Base-by-base conservation (phyloP, 2,113 vertebrate genomes). In the Spea multiplicata region DNA sequence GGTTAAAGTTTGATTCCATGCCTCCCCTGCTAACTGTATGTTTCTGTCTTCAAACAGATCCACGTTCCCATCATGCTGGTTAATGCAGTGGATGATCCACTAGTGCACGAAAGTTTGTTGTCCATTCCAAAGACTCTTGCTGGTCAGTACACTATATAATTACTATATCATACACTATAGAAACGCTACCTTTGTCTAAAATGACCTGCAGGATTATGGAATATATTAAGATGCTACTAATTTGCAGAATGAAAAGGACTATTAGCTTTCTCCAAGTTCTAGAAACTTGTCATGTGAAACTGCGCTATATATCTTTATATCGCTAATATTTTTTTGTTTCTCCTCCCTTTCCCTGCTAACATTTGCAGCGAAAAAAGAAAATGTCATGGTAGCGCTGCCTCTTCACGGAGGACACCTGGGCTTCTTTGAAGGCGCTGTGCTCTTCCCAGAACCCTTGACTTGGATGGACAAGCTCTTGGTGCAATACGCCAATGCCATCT, bases 401-500 rank as follows among this genome's bases (percentile, higher is more conserved):
- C 90, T 98, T 50, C 97, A 99, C 0, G 97, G 97, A 49, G 97
- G 97, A 52, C 97, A 99, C 88, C 89, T 99, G 86, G 97, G 97
- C 83, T 99, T 99, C 91, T 99, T 99, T n/a, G 96, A 99, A 86
- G 97, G 97, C 0, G 95, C 97, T 0, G 96, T 99, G 73, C 95
- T 99, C 2, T 95, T 99, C 82, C 97, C 97, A 0, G 93, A 99
- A 73, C 97, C 97, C 4, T 94, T 99, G 72, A 99, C 97, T 17
- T 99, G 97, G 97, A 99, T 99, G 97, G 97, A 99, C 90, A 99
- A 99, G 88, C 94, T 99, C 30, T 95, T 99, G 52, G 94, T 99
- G 82, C 93, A 95, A 75, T 99, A 98, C 30, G 89, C 96, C 86
- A 93, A 97, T 4, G 90, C 97, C 86, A 93, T 99, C 61, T 98